Conservation (phyloP, 23 tunicate genomes). For the Halocynthia aurantium region DNA sequence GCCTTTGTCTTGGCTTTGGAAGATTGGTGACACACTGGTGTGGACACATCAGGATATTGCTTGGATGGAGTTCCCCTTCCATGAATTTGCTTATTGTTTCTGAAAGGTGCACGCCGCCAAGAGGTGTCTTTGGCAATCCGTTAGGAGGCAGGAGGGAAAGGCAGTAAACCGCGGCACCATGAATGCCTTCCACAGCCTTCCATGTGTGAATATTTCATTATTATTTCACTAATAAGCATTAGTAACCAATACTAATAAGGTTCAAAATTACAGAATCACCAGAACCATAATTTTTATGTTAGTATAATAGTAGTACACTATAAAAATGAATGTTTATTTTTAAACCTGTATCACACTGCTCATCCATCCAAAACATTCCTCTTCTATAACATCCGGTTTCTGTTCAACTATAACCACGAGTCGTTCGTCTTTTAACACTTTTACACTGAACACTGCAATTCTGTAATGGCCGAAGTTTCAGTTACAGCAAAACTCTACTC, state of each 20-base stretch:
- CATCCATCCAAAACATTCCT: slow-evolving; percentile 90
- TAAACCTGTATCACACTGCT: slow-evolving; percentile 86
- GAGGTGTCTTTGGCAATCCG: slow-evolving; percentile 78
- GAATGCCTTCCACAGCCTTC: slow-evolving; percentile 84
- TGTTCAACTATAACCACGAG: slow-evolving; percentile 87
- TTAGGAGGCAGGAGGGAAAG: slow-evolving; percentile 83
- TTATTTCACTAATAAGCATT: background rate
- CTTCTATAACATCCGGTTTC: slow-evolving; percentile 75
- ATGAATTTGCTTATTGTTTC: slow-evolving; percentile 65
- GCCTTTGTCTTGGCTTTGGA: slow-evolving; percentile 83
- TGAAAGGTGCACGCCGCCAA: slow-evolving; percentile 89
- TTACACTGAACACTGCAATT: slow-evolving; percentile 76
- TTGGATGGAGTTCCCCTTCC: slow-evolving; percentile 74
- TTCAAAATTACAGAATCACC: background rate
- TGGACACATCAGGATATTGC: slow-evolving; percentile 91
- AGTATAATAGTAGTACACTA: background rate
- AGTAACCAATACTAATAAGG: background rate
- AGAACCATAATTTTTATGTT: background rate
- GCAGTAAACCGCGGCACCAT: slow-evolving; percentile 82
- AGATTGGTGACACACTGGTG: slow-evolving; percentile 90
- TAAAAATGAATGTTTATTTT: background rate
- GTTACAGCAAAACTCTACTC: background rate
- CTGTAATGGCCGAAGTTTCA: slow-evolving; percentile 17
- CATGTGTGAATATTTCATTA: background rate
- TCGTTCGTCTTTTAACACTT: slow-evolving; percentile 71